A percentile compares a stretch with the other conserved stretches of the same genome.
Conservation (phyloP, 1,140 invertebrate genomes). For the Drosophila nigrodunni region DNA sequence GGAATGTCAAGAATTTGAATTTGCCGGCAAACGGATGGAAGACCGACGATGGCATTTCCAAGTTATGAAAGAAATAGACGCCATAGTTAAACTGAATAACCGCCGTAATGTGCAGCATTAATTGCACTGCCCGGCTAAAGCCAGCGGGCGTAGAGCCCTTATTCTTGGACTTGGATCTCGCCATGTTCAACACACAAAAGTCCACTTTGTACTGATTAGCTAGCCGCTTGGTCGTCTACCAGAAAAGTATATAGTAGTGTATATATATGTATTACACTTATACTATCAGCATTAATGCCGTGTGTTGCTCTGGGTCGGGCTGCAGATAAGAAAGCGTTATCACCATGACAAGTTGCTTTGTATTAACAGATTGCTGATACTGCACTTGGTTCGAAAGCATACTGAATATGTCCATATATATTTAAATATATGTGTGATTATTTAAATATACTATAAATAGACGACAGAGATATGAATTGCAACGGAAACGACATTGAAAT, state of each 20-base stretch:
- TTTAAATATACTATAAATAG: not conserved
- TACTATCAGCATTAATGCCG: slow-evolving; percentile 6
- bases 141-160: slow-evolving; percentile 66
- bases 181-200: slow-evolving; percentile 62
- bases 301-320: slow-evolving; percentile 19
- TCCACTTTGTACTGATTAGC: slow-evolving; percentile 63
- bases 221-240: slow-evolving; percentile 22
- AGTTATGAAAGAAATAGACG: slow-evolving; percentile 53
- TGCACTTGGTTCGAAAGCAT: slow-evolving; percentile 29
- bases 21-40: slow-evolving; percentile 88
- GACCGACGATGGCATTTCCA: slow-evolving; percentile 52
- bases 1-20: slow-evolving; percentile 94
- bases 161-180: slow-evolving; percentile 60
- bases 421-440: not conserved
- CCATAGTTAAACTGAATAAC: slow-evolving; percentile 70
- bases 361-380: slow-evolving; percentile 28
- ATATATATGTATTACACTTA: slow-evolving; percentile 4
- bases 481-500: slow-evolving; percentile 23
- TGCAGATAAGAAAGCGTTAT: slow-evolving; percentile 57
- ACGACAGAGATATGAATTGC: not conserved
- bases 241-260: slow-evolving; percentile 11
- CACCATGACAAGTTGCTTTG: slow-evolving; percentile 28
- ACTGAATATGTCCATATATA: not conserved
- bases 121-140: slow-evolving; percentile 63
- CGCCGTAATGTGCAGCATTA: slow-evolving; percentile 68